Evolutionary conservation across 2,113 vertebrate species (phyloP), one percentile per base, ranked within the genome.

Genomic region (Ptilonorhynchus violaceus): DNA sequence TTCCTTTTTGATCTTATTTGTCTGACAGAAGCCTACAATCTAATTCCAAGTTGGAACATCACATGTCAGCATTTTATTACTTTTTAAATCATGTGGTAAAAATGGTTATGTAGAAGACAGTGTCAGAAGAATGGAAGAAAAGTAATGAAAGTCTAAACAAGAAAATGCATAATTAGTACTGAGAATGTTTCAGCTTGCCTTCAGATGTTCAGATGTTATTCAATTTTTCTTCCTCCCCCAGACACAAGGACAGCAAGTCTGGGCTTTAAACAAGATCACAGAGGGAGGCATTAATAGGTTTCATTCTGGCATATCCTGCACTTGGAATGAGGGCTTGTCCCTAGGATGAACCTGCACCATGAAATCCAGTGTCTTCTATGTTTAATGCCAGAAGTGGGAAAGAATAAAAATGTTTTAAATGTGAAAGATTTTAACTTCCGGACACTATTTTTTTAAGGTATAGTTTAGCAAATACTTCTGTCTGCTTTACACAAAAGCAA

Each of bases 231-330:
- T 73, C 11, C 19, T 88, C 44, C 15, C 9, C 3, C 39, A 64
- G 44, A 39, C 1, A 0, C 15, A 74, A 41, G 41, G 25, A 58
- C 69, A 68, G 15, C 6, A 67, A 72, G 66, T 30, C 21, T 56
- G 11, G 13, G 7, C 6, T 64, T 90, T 73, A 59, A 78, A 52
- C 8, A 52, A 58, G 46, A 81, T 42, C 64, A 66, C 41, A 69
- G 27, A 77, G 4, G 6, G 25, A 64, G 15, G 13, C 19, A 68
- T 44, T 81, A 44, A 46, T 37, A 83, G 22, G 4, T 35, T 85
- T 83, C 16, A 58, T 30, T 83, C 0, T 0, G 9, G 10, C 11
- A 68, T 73, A 52, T 73, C 16, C 11, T 70, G 64, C 5, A 2
- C 24, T 76, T 16, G 33, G 53, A 88, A 41, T 30, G 13, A 92